phyloP scores from a whole-genome alignment of 30 jellyfish, hydroid and myxozoan species.

The Cassiopea andromeda region DNA sequence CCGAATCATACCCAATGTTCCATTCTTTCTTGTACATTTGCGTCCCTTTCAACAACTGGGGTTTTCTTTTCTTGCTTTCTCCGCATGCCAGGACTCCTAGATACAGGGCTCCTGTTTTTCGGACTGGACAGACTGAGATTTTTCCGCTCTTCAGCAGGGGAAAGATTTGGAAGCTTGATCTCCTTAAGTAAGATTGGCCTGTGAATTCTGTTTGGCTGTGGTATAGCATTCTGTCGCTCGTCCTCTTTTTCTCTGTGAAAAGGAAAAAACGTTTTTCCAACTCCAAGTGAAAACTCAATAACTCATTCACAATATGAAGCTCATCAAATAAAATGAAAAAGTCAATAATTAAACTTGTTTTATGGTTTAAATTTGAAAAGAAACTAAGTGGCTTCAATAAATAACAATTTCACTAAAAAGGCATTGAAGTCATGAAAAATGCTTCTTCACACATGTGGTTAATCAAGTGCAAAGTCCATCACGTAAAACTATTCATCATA shows the following conservation, averaged over 20 bases:
- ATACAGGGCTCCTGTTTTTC: conserved; percentile 23
- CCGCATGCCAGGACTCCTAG: conserved; percentile 41
- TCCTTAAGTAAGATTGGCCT: conserved; percentile 68
- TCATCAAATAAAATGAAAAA: background rate
- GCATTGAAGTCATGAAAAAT: no score
- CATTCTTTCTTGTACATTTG: conserved; percentile 46
- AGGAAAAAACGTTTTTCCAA: no score
- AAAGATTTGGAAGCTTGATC: conserved; percentile 55
- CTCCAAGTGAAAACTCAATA: background rate
- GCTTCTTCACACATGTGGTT: no score
- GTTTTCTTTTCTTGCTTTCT: conserved; percentile 18
- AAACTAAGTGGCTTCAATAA: no score
- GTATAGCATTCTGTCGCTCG: conserved; percentile 17
- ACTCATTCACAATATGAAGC: no score
- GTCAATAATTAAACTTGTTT: no score
- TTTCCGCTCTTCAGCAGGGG: conserved; percentile 60
- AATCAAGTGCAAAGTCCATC: no score
- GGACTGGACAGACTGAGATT: conserved; percentile 6
- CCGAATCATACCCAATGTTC: conserved; percentile 71
- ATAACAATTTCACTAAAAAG: no score
- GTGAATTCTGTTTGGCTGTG: conserved; percentile 67
- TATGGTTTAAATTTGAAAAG: no score
- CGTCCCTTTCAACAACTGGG: conserved; percentile 25
- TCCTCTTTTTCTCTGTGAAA: no score
- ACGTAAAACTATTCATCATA: no score